Base-by-base conservation (phyloP, 2,888 invertebrate genomes). In the Melangyna quadrimaculata region DNA sequence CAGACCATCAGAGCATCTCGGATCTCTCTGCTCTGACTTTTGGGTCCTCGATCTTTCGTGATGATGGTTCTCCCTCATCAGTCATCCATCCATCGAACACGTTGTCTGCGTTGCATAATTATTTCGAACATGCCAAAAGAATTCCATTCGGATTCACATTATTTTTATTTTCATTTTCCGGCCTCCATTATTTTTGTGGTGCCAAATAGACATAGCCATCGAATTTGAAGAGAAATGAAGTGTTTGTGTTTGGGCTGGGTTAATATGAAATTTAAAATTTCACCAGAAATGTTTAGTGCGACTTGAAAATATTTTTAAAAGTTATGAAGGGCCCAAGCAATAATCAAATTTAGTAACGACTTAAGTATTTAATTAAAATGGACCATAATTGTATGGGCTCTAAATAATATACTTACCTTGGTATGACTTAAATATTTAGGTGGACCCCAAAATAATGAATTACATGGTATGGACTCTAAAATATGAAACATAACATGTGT, bases 31-130 rank as follows among this genome's bases (percentile, higher is more conserved):
- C n/a, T n/a, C 22, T 61, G 51, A 51, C 14, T 51, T 35, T 48
- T 27, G n/a, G 51, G 22, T 51, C n/a, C 17, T 61, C 69, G 67
- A 65, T 65, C 45, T 55, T 32, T 27, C 17, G 12, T 19, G 29
- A 67, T 59, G 65, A 14, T 14, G 24, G 51, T 27, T 48, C 22
- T 19, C 12, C n/a, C 55, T 53, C 73, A 73, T 77, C 80, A 74
- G 48, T 43, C 86, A 81, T 80, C n/a, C 22, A 43, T 51, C 82
- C 69, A 78, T 74, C 80, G 77, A 73, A 59, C n/a, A n/a, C 63
- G 77, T 35, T 86, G 77, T 35, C 81, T n/a, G n/a, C 51, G 81
- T 86, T 81, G 86, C 77, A 86, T 86, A 86, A 81, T 86, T 86
- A 81, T 86, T 80, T 81, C 55, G 63, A 65, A 78, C 73, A 78